phyloP scores from a whole-genome alignment of 2,888 invertebrate genomes.

The Spialia ferax region DNA sequence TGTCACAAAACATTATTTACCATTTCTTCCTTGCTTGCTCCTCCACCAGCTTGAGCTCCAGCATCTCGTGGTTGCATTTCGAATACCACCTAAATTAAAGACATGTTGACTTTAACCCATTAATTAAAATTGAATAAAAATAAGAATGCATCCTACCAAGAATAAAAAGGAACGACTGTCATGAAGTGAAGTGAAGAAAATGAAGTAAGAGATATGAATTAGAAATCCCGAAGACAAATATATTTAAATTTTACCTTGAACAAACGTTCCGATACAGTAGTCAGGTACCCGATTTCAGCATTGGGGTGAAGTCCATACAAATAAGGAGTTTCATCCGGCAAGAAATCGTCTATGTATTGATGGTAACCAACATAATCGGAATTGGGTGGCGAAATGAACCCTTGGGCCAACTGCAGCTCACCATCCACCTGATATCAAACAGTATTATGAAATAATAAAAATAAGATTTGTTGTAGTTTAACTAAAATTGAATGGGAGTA shows the following conservation, averaged over 20 bases:
- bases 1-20: conserved; percentile 61
- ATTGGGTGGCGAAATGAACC: conserved; percentile 95
- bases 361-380: conserved; percentile 96
- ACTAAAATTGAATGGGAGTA: no score
- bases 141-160: no score
- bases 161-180: no score
- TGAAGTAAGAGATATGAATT: no score
- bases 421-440: conserved; percentile 89
- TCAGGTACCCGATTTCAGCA: conserved; percentile 97
- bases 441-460: not conserved
- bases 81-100: conserved; percentile 81
- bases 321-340: conserved; percentile 96
- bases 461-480: no score
- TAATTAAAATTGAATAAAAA: no score
- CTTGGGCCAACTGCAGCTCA: conserved; percentile 92
- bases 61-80: conserved; percentile 96
- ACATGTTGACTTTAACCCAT: not conserved
- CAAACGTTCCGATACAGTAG: conserved; percentile 93
- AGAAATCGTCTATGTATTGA: conserved; percentile 93
- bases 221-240: not conserved
- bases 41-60: conserved; percentile 90
- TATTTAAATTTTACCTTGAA: conserved; percentile 84
- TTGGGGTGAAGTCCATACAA: conserved; percentile 97
- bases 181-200: no score
- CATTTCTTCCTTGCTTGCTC: conserved; percentile 94